A percentile compares a stretch with the other conserved stretches of the same genome.
Conservation (phyloP, 1,140 invertebrate species). For the Phthorimaea operculella region DNA sequence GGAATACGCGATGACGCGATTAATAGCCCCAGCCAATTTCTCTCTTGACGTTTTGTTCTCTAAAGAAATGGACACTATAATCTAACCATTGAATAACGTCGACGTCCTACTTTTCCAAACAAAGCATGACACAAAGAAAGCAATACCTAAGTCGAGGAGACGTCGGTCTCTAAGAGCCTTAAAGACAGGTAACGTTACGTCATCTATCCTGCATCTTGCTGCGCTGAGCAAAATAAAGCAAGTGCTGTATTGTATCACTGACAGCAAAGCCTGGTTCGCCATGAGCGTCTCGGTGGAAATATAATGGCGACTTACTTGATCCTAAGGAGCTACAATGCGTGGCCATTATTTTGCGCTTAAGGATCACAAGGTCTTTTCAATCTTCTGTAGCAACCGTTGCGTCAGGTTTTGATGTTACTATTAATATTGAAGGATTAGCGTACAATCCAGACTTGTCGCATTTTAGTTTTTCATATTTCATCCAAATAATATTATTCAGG, state of each 20-base stretch:
- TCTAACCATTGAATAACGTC: too few species aligned
- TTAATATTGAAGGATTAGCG: background rate
- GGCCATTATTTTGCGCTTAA: slow-evolving; percentile 45
- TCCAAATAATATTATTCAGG: too few species aligned
- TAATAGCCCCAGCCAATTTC: slow-evolving; percentile 4
- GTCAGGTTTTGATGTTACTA: background rate
- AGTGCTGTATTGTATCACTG: slow-evolving; percentile 55
- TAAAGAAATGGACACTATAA: too few species aligned
- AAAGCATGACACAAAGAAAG: slow-evolving; percentile 21
- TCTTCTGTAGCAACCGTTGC: slow-evolving; percentile 12
- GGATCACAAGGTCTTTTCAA: slow-evolving; percentile 29
- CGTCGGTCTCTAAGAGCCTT: slow-evolving; percentile 25
- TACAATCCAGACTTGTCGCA: too few species aligned
- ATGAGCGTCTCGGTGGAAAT: slow-evolving; percentile 46
- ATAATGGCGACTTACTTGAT: slow-evolving; percentile 61
- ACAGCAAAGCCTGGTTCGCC: slow-evolving; percentile 44
- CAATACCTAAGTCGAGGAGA: slow-evolving; percentile 25
- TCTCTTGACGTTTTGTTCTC: background rate
- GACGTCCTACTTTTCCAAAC: background rate
- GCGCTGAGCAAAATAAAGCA: slow-evolving; percentile 39
- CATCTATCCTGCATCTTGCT: slow-evolving; percentile 32
- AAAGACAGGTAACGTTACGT: slow-evolving; percentile 37
- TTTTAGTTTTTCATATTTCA: too few species aligned
- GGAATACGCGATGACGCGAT: slow-evolving; percentile 11
- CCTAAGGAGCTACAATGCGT: slow-evolving; percentile 45